Percentiles rank a stretch among this genome's conserved stretches.
These are phyloP conservation scores for Eupelmus urozonus DNA, from an alignment of 2,888 invertebrate species.

Conservation along the genomic window DNA sequence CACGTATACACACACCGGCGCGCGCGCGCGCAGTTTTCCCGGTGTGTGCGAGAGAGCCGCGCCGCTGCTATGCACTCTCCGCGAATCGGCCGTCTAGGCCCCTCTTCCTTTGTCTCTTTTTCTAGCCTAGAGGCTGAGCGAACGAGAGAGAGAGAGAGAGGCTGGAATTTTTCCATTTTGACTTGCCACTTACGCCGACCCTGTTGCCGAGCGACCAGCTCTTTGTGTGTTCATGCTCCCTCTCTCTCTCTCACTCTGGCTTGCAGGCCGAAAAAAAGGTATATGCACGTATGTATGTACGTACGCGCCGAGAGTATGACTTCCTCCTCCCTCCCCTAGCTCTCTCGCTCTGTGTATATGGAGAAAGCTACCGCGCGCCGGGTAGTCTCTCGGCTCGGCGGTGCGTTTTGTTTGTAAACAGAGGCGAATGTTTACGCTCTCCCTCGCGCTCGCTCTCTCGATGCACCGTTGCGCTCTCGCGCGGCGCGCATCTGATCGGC, in stretches of 20 bases:
- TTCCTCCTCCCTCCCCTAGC: not conserved
- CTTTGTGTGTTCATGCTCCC: not conserved
- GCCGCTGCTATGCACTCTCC: slow-evolving; percentile 17
- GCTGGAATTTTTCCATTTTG: slow-evolving; percentile 25
- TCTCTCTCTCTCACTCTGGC: not conserved
- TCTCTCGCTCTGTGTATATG: not conserved
- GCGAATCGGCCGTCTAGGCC: not conserved
- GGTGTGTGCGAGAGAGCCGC: too few species aligned
- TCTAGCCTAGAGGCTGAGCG: not conserved
- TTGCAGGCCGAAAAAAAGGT: not conserved
- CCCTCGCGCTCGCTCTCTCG: too few species aligned
- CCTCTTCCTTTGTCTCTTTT: slow-evolving; percentile 48
- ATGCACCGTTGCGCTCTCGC: too few species aligned
- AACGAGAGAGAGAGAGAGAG: not conserved
- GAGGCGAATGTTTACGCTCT: not conserved
- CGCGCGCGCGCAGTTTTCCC: not conserved
- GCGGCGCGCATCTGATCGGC: too few species aligned
- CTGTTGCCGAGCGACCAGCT: not conserved
- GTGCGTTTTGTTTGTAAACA: slow-evolving; percentile 40
- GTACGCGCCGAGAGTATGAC: not conserved
- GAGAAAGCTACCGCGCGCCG: too few species aligned
- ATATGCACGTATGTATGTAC: not conserved
- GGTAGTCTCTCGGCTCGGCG: not conserved
- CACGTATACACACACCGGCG: not conserved
- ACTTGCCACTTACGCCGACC: slow-evolving; percentile 10